Evolutionary conservation across 1,140 invertebrate genomes (phyloP).

Genomic region (Zaprionus davidi): DNA sequence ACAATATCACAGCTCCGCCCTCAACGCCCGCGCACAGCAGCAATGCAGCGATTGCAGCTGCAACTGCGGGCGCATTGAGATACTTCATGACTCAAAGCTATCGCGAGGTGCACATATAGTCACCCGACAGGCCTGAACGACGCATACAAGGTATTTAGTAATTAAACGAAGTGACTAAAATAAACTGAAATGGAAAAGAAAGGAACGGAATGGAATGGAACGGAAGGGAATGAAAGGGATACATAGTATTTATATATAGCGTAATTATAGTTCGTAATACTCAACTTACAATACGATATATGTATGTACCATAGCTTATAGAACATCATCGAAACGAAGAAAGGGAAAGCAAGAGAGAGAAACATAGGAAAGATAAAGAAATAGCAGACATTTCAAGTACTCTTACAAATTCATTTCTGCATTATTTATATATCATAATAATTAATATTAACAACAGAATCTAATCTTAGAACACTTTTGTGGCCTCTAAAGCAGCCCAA

Average conservation of each 20-base stretch:
- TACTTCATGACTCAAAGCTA: constrained; percentile 71
- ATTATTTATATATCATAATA: constrained; percentile 32
- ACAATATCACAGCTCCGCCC: constrained; percentile 53
- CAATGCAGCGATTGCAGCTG: constrained; percentile 47
- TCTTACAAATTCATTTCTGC: constrained; percentile 23
- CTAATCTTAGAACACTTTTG: constrained; percentile 8
- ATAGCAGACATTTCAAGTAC: neutral
- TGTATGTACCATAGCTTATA: constrained; percentile 24
- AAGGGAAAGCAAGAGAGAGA: neutral
- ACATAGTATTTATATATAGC: constrained; percentile 41
- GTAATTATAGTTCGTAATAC: constrained; percentile 30
- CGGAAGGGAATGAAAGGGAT: neutral
- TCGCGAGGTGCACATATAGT: constrained; percentile 71
- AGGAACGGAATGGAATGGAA: neutral
- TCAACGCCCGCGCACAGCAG: constrained; percentile 54
- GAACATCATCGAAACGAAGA: constrained; percentile 14
- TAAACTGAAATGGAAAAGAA: neutral
- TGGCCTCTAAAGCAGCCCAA: constrained; percentile 8
- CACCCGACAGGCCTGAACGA: constrained; percentile 54
- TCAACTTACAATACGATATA: constrained; percentile 23
- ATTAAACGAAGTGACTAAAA: constrained; percentile 24
- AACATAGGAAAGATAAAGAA: neutral
- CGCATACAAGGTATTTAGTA: constrained; percentile 72
- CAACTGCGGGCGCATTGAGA: constrained; percentile 53
- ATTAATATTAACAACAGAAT: constrained; percentile 17